Conservation (phyloP, 2,888 invertebrate genomes). For the Diploptera punctata region DNA sequence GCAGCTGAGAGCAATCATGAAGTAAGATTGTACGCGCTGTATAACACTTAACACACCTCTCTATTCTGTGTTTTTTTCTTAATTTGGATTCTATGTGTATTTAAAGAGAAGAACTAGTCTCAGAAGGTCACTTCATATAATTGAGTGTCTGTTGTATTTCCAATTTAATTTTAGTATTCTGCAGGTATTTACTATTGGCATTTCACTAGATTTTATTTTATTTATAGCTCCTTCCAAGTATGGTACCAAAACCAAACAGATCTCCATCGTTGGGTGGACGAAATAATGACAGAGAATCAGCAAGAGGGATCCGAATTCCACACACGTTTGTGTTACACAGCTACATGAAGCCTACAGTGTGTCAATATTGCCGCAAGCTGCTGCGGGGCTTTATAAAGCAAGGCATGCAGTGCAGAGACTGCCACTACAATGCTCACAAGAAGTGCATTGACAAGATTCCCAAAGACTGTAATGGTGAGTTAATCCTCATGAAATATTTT, state of each 20-base stretch:
- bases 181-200: too few relatives aligned
- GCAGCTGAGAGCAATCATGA: too few relatives aligned
- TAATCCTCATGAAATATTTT: too few relatives aligned
- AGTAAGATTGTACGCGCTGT: too few relatives aligned
- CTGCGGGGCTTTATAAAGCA: constrained; percentile 95
- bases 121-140: too few relatives aligned
- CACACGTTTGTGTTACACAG: constrained; percentile 97
- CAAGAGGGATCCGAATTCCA: constrained; percentile 75
- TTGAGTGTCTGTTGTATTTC: too few relatives aligned
- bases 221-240: constrained; percentile 36
- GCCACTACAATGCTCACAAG: constrained; percentile 95
- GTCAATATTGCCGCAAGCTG: constrained; percentile 94
- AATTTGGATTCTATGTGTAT: too few relatives aligned
- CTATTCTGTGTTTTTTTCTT: too few relatives aligned
- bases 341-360: constrained; percentile 96
- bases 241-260: constrained; percentile 63
- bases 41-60: too few relatives aligned
- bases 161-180: too few relatives aligned
- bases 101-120: too few relatives aligned
- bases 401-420: constrained; percentile 96
- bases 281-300: constrained; percentile 72
- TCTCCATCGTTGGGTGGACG: constrained; percentile 75
- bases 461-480: constrained; percentile 86
- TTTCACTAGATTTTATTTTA: too few relatives aligned
- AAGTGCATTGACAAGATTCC: constrained; percentile 91